These are phyloP conservation scores for Diachasma alloeum DNA, from an alignment of 1,140 invertebrate species.

Conservation along the genomic window DNA sequence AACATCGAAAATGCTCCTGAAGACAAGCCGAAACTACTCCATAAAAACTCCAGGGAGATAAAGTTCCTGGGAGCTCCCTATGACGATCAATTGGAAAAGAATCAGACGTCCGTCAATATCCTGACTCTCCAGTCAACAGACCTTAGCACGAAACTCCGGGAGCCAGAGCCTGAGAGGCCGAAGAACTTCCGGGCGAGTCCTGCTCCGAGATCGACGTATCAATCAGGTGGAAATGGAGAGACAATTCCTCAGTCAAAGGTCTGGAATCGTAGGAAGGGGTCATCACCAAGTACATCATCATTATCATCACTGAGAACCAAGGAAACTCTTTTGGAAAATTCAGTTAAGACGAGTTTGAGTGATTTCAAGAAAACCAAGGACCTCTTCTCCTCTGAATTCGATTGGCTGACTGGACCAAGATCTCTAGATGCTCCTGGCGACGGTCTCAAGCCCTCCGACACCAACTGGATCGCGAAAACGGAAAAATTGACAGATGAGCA, in stretches of 20 bases:
- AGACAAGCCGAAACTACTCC: background rate
- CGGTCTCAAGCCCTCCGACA: too few relatives aligned
- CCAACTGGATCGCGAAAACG: background rate
- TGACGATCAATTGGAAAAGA: background rate
- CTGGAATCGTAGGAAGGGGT: background rate
- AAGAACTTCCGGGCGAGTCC: background rate
- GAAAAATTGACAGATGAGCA: constrained; percentile 1
- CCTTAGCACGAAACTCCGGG: background rate
- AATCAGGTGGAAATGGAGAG: background rate
- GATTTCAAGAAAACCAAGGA: constrained; percentile 7
- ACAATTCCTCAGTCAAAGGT: constrained; percentile 13
- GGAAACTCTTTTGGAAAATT: constrained; percentile 26
- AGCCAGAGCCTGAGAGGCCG: background rate
- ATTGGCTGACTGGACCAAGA: constrained; percentile 13
- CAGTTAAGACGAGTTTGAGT: constrained; percentile 37
- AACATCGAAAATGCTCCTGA: background rate
- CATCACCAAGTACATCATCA: constrained; percentile 25
- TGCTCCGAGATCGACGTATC: background rate
- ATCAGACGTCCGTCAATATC: background rate
- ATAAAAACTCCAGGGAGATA: background rate
- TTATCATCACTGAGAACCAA: background rate
- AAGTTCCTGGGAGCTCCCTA: too few relatives aligned
- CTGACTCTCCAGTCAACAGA: background rate
- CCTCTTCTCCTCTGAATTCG: constrained; percentile 23
- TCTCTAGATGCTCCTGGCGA: too few relatives aligned